Conservation (phyloP, 2,113 vertebrate genomes). For the Colinus virginianus region DNA sequence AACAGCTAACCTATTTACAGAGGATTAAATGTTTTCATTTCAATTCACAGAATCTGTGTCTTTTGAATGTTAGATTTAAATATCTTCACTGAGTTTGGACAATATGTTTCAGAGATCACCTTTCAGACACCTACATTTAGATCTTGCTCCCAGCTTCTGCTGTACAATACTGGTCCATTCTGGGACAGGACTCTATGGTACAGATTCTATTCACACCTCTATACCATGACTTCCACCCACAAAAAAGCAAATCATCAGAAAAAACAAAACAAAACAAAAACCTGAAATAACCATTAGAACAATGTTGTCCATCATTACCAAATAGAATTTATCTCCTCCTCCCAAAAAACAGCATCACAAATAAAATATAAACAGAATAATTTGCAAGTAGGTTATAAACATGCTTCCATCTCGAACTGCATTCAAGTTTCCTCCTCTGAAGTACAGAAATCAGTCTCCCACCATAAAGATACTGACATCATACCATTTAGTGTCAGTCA, state of each 20-base stretch:
- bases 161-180: background rate
- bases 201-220: background rate
- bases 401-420: background rate
- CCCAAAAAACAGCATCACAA: background rate
- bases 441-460: background rate
- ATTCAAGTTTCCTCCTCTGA: background rate
- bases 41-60: background rate
- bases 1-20: conserved; percentile 49
- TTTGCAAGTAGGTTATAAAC: background rate
- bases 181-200: background rate
- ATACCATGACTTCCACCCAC: background rate
- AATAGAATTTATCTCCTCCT: background rate
- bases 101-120: background rate
- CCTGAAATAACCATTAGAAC: background rate
- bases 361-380: background rate
- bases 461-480: background rate
- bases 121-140: background rate
- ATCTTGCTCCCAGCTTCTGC: background rate
- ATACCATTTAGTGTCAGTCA: background rate
- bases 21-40: conserved; percentile 26
- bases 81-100: background rate
- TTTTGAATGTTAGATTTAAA: conserved; percentile 23
- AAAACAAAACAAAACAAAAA: background rate
- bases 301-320: background rate
- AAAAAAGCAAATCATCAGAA: background rate